phyloP scores from a whole-genome alignment of 2,888 invertebrate species.

The Tipula confusa region DNA sequence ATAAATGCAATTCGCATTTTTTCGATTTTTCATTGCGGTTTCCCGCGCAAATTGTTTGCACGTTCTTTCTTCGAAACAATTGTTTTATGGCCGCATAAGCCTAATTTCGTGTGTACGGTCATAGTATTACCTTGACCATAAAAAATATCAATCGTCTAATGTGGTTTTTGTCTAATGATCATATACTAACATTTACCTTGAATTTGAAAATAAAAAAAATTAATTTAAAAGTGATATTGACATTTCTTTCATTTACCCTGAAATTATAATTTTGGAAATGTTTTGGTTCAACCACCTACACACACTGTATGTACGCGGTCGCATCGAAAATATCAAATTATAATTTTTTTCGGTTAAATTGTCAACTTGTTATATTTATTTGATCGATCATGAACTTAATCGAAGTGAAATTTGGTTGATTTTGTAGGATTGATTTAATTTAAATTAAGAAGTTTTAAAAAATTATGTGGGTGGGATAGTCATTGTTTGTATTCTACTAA shows the following conservation, averaged over 20 bases:
- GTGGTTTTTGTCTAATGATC: neutral
- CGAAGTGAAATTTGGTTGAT: neutral
- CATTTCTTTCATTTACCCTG: neutral
- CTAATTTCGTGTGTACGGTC: neutral
- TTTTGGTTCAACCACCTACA: conserved; percentile 12
- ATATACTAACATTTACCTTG: neutral
- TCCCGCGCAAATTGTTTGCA: neutral
- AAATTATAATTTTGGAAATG: neutral
- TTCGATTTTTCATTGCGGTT: neutral
- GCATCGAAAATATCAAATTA: neutral
- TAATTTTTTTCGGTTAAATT: too few relatives aligned
- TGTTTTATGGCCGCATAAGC: neutral
- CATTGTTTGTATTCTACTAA: too few relatives aligned
- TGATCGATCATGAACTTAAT: conserved; percentile 14
- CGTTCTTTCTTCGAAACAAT: neutral
- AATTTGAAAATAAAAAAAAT: neutral
- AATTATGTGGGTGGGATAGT: too few relatives aligned
- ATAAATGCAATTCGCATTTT: neutral
- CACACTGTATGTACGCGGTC: neutral
- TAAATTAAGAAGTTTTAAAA: too few relatives aligned
- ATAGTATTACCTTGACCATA: neutral
- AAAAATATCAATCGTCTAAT: neutral
- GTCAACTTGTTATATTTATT: neutral
- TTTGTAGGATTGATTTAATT: neutral
- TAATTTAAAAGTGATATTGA: neutral